phyloP scores from a whole-genome alignment of 92 coral and sea anemone genomes.

The Micromussa lordhowensis region DNA sequence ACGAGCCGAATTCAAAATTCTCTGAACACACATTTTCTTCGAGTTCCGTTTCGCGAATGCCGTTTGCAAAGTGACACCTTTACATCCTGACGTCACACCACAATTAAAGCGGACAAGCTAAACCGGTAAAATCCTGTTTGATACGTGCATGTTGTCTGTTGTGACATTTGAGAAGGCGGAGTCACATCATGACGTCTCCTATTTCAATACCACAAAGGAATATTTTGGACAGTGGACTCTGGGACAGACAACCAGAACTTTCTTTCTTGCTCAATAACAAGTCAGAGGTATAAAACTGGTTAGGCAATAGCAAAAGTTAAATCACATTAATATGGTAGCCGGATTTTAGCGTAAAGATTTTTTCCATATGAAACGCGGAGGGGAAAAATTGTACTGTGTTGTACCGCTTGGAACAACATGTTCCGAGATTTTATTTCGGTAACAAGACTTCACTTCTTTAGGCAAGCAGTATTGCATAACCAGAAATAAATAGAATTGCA shows the following conservation, averaged over 20 bases:
- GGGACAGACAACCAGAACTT: background rate
- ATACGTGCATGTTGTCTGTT: constrained; percentile 12
- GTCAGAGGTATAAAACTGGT: background rate
- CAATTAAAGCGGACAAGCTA: background rate
- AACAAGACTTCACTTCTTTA: background rate
- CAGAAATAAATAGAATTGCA: background rate
- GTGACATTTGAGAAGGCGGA: constrained; percentile 24
- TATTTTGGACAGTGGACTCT: constrained; percentile 29
- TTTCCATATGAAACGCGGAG: background rate
- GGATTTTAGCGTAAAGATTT: background rate
- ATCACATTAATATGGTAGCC: background rate
- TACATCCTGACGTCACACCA: constrained; percentile 4
- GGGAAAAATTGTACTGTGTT: background rate
- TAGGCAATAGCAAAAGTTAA: background rate
- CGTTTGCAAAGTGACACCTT: constrained; percentile 25
- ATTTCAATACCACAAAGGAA: background rate
- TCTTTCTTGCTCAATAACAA: background rate
- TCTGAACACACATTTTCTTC: background rate
- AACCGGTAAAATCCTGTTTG: constrained; percentile 43
- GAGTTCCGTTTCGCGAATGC: constrained; percentile 5
- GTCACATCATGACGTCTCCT: constrained; percentile 1
- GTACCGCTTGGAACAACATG: background rate
- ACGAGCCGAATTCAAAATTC: constrained; percentile 12
- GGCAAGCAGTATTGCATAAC: background rate
- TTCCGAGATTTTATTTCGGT: background rate